phyloP scores from a whole-genome alignment of 1,140 invertebrate genomes.

The Nasonia giraulti region DNA sequence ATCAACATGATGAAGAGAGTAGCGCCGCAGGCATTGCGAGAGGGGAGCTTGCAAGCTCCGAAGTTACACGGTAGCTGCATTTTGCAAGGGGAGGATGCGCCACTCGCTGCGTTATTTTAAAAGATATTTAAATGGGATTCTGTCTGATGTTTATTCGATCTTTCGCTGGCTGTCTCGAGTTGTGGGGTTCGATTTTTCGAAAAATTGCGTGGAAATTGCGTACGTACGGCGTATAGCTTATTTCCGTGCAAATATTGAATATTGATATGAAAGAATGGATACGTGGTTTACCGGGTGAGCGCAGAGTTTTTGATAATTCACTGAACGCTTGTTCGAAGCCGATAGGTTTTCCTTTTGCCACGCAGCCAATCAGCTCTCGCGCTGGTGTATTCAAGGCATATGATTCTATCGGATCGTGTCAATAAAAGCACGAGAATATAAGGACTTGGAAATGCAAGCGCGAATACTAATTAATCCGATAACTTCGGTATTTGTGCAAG shows the following conservation, averaged over 20 bases:
- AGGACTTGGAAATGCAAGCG: neutral
- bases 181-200: too few species aligned
- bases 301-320: too few species aligned
- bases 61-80: neutral
- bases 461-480: neutral
- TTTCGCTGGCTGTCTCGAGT: too few species aligned
- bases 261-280: too few species aligned
- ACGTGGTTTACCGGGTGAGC: too few species aligned
- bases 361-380: too few species aligned
- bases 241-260: too few species aligned
- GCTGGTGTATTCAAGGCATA: neutral
- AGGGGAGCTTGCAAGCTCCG: neutral
- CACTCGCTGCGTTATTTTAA: neutral
- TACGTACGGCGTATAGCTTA: too few species aligned
- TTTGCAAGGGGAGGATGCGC: too few species aligned
- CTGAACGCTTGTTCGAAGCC: neutral
- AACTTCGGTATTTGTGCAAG: neutral
- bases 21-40: conserved; percentile 5
- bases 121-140: neutral
- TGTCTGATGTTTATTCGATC: neutral
- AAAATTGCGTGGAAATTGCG: too few species aligned
- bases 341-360: neutral
- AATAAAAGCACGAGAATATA: neutral
- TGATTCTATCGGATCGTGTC: neutral
- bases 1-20: conserved; percentile 19